Conservation (phyloP, 2,888 invertebrate genomes). For the Lepas anatifera region DNA sequence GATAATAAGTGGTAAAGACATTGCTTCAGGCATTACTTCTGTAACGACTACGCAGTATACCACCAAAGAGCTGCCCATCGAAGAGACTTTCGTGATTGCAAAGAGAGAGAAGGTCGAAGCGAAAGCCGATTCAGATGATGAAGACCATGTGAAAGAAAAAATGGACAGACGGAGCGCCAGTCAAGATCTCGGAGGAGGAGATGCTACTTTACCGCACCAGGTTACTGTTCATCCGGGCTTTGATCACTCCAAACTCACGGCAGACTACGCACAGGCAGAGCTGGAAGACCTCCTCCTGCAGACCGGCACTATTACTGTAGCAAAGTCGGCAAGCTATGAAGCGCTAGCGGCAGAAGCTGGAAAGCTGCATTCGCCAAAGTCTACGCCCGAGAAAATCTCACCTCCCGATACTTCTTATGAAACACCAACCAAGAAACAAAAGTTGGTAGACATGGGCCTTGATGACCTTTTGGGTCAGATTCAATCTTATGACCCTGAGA, state of each 20-base stretch:
- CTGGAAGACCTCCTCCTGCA: neutral
- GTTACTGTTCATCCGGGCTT: neutral
- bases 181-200: neutral
- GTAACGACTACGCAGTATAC: too few relatives aligned
- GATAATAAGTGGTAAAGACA: neutral
- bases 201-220: neutral
- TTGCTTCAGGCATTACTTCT: neutral
- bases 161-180: neutral
- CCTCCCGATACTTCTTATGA: too few relatives aligned
- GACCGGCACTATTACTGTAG: neutral
- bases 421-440: neutral
- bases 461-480: neutral
- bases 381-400: too few relatives aligned
- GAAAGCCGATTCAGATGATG: neutral
- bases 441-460: neutral
- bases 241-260: neutral
- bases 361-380: too few relatives aligned
- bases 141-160: neutral
- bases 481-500: neutral
- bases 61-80: too few relatives aligned
- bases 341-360: neutral
- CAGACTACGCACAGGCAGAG: neutral
- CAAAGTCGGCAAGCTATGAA: neutral
- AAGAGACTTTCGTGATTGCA: too few relatives aligned
- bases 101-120: too few relatives aligned